Conservation (phyloP, 2,797 vertebrate species). For the Rhincodon typus region DNA sequence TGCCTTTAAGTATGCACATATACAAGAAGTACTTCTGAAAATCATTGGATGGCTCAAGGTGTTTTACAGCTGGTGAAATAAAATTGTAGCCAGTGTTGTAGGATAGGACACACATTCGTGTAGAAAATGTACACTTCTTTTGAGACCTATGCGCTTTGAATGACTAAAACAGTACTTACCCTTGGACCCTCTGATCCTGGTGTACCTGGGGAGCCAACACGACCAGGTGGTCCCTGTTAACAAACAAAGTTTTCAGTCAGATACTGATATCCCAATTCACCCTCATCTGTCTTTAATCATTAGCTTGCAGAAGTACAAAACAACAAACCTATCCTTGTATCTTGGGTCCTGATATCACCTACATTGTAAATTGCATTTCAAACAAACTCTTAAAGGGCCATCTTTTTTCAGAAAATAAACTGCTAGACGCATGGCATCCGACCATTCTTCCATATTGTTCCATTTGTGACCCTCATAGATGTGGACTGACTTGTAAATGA, state of each 20-base stretch:
- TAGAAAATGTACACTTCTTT: background rate
- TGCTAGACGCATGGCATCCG: background rate
- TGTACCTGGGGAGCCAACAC: slow-evolving; percentile 70
- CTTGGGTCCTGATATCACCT: background rate
- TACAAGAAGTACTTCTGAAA: background rate
- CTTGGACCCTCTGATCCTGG: slow-evolving; percentile 78
- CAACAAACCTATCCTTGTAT: background rate
- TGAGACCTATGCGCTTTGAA: background rate
- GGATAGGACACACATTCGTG: background rate
- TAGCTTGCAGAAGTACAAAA: background rate
- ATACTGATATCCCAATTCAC: slow-evolving; percentile 45
- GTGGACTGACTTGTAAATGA: background rate
- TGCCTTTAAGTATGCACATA: too few relatives aligned
- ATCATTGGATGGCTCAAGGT: background rate
- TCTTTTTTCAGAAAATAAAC: background rate
- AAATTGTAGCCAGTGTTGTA: background rate
- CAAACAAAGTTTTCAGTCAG: slow-evolving; percentile 45
- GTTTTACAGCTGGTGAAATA: background rate
- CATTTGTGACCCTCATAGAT: background rate
- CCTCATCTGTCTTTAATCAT: slow-evolving; percentile 23
- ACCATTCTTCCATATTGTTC: background rate
- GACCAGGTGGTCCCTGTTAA: slow-evolving; percentile 74
- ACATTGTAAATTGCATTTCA: background rate
- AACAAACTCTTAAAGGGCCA: background rate
- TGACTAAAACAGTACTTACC: slow-evolving; percentile 58